Evolutionary conservation across 2,113 vertebrate genomes (phyloP).

Genomic region (Aspidoscelis tigris): DNA sequence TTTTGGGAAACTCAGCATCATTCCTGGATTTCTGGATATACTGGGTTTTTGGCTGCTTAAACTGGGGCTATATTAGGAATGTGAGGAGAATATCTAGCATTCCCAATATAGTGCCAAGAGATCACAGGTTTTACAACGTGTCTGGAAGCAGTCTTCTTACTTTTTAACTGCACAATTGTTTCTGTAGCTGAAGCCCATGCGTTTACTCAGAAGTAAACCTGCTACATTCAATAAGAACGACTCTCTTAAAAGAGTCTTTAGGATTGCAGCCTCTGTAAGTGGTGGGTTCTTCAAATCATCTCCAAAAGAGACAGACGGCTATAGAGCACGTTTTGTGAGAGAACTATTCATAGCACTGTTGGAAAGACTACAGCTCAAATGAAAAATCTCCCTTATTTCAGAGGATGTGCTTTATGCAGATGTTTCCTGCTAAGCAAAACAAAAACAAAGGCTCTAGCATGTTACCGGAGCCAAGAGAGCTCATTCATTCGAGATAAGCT

Average conservation of each 20-base stretch:
- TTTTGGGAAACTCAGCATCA: no score
- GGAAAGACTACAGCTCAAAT: background rate
- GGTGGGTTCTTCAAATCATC: background rate
- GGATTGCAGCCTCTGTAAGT: background rate
- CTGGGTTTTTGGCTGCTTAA: no score
- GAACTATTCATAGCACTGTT: background rate
- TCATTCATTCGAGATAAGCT: background rate
- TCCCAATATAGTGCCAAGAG: no score
- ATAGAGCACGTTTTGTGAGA: background rate
- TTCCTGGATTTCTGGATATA: no score
- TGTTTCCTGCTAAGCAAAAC: no score
- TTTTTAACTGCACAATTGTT: background rate
- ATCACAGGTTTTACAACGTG: no score
- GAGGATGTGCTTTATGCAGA: background rate
- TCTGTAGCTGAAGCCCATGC: background rate
- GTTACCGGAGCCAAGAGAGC: no score
- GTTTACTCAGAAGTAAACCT: background rate
- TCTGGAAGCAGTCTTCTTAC: background rate
- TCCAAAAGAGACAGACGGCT: no score
- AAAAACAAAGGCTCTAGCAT: no score
- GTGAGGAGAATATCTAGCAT: no score
- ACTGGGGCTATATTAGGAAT: no score
- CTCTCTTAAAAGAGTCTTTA: background rate
- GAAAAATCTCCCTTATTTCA: background rate
- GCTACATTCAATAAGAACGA: background rate